Conservation (phyloP, 2,113 vertebrate genomes). For the Accipiter cooperii region DNA sequence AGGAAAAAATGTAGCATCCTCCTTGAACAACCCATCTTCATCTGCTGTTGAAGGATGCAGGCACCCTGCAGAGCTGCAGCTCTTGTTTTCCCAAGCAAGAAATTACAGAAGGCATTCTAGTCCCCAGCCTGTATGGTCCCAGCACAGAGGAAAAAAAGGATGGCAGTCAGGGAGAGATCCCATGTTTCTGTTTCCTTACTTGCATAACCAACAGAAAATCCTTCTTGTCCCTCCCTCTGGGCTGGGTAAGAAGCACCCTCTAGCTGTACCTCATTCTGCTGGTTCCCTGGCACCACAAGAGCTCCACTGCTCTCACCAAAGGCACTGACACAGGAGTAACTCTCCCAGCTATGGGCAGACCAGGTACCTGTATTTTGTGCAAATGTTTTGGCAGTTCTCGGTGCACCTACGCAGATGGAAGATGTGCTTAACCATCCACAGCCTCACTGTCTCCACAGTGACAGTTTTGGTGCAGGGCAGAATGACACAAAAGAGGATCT, state of each 20-base stretch:
- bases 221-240: not conserved
- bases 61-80: not conserved
- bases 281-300: not conserved
- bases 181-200: not conserved
- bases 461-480: not conserved
- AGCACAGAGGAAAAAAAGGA: rapidly evolving
- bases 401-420: not conserved
- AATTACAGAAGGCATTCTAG: not conserved
- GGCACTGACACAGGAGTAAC: not conserved
- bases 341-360: not conserved
- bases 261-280: not conserved
- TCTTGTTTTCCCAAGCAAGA: not conserved
- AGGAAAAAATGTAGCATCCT: not conserved
- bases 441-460: not conserved
- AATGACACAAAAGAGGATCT: not conserved
- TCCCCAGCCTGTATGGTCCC: not conserved
- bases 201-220: not conserved
- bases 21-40: not conserved
- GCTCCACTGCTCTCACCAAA: not conserved
- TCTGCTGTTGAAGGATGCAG: not conserved
- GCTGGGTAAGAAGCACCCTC: conserved; percentile 10
- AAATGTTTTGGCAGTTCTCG: not conserved
- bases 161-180: not conserved
- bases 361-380: not conserved
- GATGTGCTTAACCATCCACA: not conserved